A percentile compares a stretch with the other conserved stretches of the same genome.
Conservation (phyloP, 1,140 invertebrate genomes). For the Macrotrachela quadricornifera region DNA sequence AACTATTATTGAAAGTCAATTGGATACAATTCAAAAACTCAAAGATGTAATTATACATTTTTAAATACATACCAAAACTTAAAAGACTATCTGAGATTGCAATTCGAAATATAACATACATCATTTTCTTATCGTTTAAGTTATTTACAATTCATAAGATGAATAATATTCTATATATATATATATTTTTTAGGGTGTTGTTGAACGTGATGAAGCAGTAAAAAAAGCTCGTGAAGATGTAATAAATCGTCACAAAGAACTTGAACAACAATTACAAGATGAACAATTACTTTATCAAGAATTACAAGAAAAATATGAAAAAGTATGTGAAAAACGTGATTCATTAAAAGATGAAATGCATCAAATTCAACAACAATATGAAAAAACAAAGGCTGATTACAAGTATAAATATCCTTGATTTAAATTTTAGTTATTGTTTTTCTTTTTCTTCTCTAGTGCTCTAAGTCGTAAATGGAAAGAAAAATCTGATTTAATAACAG, state of each 20-base stretch:
- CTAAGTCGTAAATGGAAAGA: constrained; percentile 24
- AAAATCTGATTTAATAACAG: constrained; percentile 22
- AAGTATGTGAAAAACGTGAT: neutral
- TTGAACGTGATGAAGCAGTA: constrained; percentile 21
- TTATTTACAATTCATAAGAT: neutral
- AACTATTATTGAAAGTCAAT: constrained; percentile 26
- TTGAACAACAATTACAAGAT: constrained; percentile 19
- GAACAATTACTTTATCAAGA: constrained; percentile 17
- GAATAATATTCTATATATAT: neutral
- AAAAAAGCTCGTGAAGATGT: constrained; percentile 16
- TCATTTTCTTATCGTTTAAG: neutral
- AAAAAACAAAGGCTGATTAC: too few relatives aligned
- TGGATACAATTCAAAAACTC: constrained; percentile 22
- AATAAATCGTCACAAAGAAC: constrained; percentile 15
- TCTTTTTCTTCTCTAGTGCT: constrained; percentile 11
- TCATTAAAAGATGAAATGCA: neutral
- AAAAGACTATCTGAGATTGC: too few relatives aligned
- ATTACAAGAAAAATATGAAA: constrained; percentile 13
- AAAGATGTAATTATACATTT: constrained; percentile 24
- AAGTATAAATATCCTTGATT: too few relatives aligned
- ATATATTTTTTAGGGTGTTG: constrained; percentile 13
- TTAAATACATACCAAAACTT: too few relatives aligned
- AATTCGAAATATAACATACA: too few relatives aligned
- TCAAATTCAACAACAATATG: neutral
- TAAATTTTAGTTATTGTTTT: neutral